Percentiles rank a stretch among this genome's conserved stretches.
Conservation (phyloP, 2,113 vertebrate genomes). For the Sterna hirundo region DNA sequence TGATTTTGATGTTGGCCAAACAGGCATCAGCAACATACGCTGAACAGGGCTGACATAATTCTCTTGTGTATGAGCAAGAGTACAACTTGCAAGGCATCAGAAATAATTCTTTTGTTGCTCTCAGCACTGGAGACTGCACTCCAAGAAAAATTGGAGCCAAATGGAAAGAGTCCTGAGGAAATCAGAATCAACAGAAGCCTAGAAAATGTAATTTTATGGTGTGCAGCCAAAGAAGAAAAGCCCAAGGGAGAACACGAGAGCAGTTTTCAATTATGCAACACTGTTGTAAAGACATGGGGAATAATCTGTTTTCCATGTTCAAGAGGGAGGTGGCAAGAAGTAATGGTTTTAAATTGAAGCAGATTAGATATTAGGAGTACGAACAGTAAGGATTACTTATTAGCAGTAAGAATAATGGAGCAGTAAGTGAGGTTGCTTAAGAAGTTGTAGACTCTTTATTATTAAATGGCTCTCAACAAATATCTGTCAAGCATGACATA, state of each 20-base stretch:
- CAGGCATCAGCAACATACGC: not conserved
- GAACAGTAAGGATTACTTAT: not conserved
- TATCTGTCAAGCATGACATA: not conserved
- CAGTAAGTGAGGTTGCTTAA: not conserved
- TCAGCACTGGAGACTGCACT: not conserved
- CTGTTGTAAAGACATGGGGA: not conserved
- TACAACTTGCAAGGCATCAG: not conserved
- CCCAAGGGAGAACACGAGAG: not conserved
- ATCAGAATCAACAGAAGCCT: not conserved
- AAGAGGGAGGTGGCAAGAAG: not conserved
- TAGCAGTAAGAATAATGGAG: not conserved
- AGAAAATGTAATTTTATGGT: not conserved
- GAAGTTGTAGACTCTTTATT: not conserved
- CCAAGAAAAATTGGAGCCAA: not conserved
- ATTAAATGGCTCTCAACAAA: not conserved
- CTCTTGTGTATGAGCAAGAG: not conserved
- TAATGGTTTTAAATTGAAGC: not conserved
- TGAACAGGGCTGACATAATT: not conserved
- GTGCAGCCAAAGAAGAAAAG: not conserved
- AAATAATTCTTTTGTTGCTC: not conserved
- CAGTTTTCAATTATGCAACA: not conserved
- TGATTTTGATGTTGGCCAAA: not conserved
- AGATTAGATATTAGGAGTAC: not conserved
- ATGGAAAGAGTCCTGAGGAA: not conserved
- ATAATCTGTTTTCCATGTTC: not conserved